Conservation (phyloP, 2,113 vertebrate species). For the Thinocorus orbignyianus region DNA sequence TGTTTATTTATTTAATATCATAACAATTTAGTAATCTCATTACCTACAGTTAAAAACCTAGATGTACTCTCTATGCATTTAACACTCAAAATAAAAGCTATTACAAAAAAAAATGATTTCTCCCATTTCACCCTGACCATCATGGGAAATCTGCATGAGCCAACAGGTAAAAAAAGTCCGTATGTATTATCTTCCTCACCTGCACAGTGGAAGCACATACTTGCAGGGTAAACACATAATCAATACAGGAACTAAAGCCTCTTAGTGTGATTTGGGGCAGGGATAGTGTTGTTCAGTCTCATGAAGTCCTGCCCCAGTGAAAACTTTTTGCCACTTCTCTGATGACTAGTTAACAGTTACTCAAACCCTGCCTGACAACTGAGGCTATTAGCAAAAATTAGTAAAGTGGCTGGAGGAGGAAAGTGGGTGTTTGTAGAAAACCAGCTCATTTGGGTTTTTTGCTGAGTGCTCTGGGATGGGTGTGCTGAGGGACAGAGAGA, state of each 20-base stretch:
- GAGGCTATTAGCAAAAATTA: not conserved
- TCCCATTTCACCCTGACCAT: not conserved
- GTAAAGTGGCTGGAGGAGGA: not conserved
- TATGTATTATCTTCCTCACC: not conserved
- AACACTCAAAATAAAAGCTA: not conserved
- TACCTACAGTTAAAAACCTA: not conserved
- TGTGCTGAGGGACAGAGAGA: not conserved
- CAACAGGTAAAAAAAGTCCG: not conserved
- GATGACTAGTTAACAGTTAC: not conserved
- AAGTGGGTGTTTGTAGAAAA: not conserved
- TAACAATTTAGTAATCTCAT: not conserved
- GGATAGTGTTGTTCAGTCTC: not conserved
- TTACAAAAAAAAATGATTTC: not conserved
- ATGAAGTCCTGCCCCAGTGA: not conserved
- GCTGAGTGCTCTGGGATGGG: fast-evolving
- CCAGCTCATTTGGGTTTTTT: not conserved
- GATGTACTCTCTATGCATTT: not conserved
- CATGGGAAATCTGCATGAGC: not conserved
- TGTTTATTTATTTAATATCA: not conserved
- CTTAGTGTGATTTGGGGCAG: not conserved
- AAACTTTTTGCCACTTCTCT: not conserved
- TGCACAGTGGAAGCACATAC: not conserved
- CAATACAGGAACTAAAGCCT: not conserved
- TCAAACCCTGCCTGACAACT: not conserved
- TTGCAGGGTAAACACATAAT: not conserved